These are phyloP conservation scores for Nematostella vectensis DNA, from an alignment of 92 coral and sea anemone genomes.

Conservation along the genomic window DNA sequence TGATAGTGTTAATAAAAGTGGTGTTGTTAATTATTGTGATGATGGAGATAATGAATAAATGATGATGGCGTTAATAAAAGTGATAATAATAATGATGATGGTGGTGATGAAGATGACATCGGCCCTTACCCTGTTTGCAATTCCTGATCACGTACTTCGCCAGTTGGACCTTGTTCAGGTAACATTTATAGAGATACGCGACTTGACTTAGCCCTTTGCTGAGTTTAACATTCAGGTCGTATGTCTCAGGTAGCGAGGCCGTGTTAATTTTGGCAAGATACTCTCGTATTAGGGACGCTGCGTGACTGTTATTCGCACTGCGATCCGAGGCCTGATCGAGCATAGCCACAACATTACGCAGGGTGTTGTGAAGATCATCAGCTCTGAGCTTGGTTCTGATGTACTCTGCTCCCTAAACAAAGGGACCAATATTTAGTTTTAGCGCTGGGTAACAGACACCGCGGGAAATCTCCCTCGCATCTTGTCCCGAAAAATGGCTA, in stretches of 20 bases:
- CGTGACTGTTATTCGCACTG: background rate
- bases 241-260: background rate
- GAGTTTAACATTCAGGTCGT: background rate
- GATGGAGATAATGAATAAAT: no score
- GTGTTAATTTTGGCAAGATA: background rate
- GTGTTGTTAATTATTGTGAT: no score
- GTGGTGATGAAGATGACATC: no score
- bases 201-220: background rate
- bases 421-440: no score
- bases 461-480: no score
- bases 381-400: background rate
- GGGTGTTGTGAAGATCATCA: background rate
- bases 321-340: background rate
- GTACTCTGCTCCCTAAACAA: background rate
- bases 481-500: no score
- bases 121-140: background rate
- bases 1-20: no score
- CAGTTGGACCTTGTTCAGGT: background rate
- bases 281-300: background rate
- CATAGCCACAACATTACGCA: background rate
- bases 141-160: background rate
- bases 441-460: no score
- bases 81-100: no score
- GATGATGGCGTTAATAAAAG: no score
- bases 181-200: background rate